Evolutionary conservation across 2,888 invertebrate genomes (phyloP).

Genomic region (Glaucopsyche alexis): DNA sequence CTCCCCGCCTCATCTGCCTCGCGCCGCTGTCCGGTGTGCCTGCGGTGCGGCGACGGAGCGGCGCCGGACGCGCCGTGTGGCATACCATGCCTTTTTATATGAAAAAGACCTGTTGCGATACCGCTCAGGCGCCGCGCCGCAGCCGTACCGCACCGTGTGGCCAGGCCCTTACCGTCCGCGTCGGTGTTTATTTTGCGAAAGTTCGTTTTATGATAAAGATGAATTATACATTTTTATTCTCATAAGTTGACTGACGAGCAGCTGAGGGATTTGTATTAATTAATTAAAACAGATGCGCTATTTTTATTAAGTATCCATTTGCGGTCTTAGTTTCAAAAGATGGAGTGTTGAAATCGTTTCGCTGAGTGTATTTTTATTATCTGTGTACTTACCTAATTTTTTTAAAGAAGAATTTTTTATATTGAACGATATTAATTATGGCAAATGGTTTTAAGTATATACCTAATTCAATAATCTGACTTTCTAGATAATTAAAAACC

Average conservation of each 20-base stretch:
- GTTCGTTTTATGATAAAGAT: not conserved
- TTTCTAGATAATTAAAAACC: too few relatives aligned
- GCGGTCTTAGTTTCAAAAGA: not conserved
- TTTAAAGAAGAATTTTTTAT: not conserved
- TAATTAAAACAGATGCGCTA: not conserved
- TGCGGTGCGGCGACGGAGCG: too few relatives aligned
- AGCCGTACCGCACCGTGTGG: too few relatives aligned
- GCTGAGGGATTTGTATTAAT: not conserved
- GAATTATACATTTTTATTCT: conserved; percentile 1
- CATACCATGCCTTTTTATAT: too few relatives aligned
- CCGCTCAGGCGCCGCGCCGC: too few relatives aligned
- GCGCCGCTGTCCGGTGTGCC: too few relatives aligned
- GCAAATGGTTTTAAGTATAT: too few relatives aligned
- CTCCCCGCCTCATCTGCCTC: too few relatives aligned
- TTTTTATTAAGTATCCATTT: not conserved
- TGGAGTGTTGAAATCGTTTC: not conserved
- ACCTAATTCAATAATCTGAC: too few relatives aligned
- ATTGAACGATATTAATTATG: not conserved
- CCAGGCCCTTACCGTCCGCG: not conserved
- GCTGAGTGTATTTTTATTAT: not conserved
- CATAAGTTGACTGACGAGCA: not conserved
- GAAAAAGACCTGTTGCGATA: too few relatives aligned
- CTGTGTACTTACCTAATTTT: not conserved
- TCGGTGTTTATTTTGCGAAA: conserved; percentile 5
- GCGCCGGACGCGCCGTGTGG: too few relatives aligned